Evolutionary conservation across 2,888 invertebrate species (phyloP).

Genomic region (Parnassius orleans): DNA sequence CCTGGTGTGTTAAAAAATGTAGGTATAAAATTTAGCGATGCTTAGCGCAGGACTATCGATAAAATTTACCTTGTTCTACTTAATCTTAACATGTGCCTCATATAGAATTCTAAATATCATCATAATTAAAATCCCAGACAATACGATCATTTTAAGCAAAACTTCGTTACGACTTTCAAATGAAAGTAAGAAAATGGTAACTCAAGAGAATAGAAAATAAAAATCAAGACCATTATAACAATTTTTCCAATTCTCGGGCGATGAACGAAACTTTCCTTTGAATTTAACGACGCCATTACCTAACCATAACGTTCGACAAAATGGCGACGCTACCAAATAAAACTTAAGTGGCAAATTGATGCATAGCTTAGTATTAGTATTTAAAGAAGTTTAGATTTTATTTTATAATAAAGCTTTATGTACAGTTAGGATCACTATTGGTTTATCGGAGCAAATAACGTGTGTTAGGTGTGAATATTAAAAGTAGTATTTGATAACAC

Average conservation of each 20-base stretch:
- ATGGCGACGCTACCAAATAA: conserved; percentile 55
- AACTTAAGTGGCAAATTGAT: conserved; percentile 59
- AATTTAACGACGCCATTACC: conserved; percentile 55
- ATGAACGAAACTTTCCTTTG: not conserved
- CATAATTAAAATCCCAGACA: conserved; percentile 19
- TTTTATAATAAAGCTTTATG: conserved; percentile 75
- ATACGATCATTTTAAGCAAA: conserved; percentile 20
- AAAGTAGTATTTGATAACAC: conserved; percentile 77
- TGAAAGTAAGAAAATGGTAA: not conserved
- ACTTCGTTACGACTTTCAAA: not conserved
- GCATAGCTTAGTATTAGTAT: conserved; percentile 73
- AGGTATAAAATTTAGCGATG: conserved; percentile 14
- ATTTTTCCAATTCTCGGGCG: not conserved
- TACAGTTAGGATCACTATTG: conserved; percentile 72
- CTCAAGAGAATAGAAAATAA: conserved; percentile 6
- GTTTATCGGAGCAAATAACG: conserved; percentile 63
- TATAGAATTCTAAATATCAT: conserved; percentile 15
- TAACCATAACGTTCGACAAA: conserved; percentile 40
- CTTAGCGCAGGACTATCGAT: conserved; percentile 18
- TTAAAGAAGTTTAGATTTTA: conserved; percentile 69
- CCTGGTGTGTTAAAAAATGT: conserved; percentile 1
- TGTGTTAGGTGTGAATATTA: conserved; percentile 70
- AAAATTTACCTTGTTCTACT: conserved; percentile 10
- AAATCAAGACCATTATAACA: not conserved
- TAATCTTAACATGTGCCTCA: conserved; percentile 22